A percentile compares a stretch with the other conserved stretches of the same genome.
phyloP scores from a whole-genome alignment of 2,797 vertebrate species.

The Sparidentex hasta region DNA sequence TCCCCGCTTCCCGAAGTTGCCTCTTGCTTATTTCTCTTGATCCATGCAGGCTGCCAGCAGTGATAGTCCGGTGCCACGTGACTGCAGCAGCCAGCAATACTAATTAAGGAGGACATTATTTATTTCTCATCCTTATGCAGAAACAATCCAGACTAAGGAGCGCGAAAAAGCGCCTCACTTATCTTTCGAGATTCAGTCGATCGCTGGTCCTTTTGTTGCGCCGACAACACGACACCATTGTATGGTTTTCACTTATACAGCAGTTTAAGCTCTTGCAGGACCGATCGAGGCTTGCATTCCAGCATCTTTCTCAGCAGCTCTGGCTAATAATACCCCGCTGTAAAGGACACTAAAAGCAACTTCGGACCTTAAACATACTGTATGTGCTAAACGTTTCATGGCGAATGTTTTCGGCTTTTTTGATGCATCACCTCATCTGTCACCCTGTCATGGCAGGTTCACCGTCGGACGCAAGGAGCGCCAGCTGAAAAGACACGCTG shows the following conservation, averaged over 20 bases:
- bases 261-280: not conserved
- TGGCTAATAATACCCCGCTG: too few relatives aligned
- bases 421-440: not conserved
- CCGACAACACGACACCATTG: not conserved
- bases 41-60: not conserved
- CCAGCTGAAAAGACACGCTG: too few relatives aligned
- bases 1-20: too few relatives aligned
- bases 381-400: not conserved
- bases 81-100: not conserved
- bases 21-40: not conserved
- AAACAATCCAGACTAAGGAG: conserved; percentile 7
- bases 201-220: not conserved
- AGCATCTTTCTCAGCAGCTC: too few relatives aligned
- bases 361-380: not conserved
- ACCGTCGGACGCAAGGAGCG: not conserved
- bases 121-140: not conserved
- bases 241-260: not conserved
- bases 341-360: too few relatives aligned
- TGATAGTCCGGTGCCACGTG: not conserved
- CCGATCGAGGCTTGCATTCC: not conserved
- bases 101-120: not conserved
- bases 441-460: too few relatives aligned
- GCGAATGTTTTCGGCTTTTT: not conserved
- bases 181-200: not conserved
- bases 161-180: too few relatives aligned